Evolutionary conservation across 2,888 invertebrate species (phyloP).

Genomic region (Fissipunctia ypsillon): DNA sequence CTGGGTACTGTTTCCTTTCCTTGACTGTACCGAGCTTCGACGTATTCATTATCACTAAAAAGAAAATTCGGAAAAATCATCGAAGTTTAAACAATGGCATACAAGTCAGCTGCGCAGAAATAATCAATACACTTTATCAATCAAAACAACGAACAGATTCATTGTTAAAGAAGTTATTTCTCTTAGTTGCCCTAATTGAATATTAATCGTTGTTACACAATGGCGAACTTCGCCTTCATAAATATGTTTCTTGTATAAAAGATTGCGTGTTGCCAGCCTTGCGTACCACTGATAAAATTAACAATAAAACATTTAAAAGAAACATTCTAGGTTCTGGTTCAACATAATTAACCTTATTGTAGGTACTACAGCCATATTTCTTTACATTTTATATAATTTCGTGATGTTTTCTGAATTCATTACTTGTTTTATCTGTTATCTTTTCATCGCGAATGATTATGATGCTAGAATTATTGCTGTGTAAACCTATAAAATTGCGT

Average conservation of each 20-base stretch:
- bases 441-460: conserved; percentile 18
- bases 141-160: conserved; percentile 25
- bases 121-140: conserved; percentile 25
- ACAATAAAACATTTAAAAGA: conserved; percentile 57
- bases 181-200: conserved; percentile 55
- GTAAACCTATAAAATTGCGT: conserved; percentile 10
- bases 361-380: conserved; percentile 5
- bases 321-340: conserved; percentile 38
- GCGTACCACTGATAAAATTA: conserved; percentile 48
- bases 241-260: conserved; percentile 53
- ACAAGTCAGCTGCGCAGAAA: conserved; percentile 4
- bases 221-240: conserved; percentile 50
- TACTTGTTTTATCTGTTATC: conserved; percentile 12
- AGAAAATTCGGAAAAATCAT: not conserved
- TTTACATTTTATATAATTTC: conserved; percentile 38
- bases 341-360: conserved; percentile 38
- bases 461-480: conserved; percentile 6
- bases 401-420: conserved; percentile 30
- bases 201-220: conserved; percentile 53
- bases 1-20: not conserved
- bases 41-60: no score
- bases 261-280: conserved; percentile 53
- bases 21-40: not conserved
- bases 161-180: conserved; percentile 36
- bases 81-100: not conserved